phyloP scores from a whole-genome alignment of 1,140 invertebrate genomes.

The Acromyrmex heyeri region DNA sequence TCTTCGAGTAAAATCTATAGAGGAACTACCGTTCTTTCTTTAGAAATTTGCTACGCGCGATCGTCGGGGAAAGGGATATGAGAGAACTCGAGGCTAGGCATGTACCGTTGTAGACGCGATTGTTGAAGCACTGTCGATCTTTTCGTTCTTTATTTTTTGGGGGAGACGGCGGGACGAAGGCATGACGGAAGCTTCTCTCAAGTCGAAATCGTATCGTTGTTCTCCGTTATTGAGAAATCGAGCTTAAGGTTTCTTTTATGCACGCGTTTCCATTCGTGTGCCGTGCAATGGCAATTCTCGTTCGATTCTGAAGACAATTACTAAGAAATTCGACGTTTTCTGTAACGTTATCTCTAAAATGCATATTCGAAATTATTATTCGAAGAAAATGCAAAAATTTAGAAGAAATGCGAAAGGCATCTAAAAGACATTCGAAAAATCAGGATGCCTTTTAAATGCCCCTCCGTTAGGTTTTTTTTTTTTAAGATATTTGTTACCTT shows the following conservation, averaged over 20 bases:
- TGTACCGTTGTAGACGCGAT: slow-evolving; percentile 72
- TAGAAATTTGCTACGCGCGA: slow-evolving; percentile 42
- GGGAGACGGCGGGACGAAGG: slow-evolving; percentile 64
- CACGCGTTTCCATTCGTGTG: not conserved
- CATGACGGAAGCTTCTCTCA: slow-evolving; percentile 1
- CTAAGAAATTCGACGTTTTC: not conserved
- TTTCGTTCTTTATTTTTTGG: slow-evolving; percentile 50
- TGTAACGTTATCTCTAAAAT: slow-evolving; percentile 2
- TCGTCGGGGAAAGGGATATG: slow-evolving; percentile 38
- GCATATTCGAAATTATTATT: not conserved
- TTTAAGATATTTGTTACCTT: not conserved
- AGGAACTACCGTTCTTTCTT: not conserved
- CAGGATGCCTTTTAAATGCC: too few relatives aligned
- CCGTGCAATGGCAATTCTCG: slow-evolving; percentile 17
- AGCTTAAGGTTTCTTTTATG: slow-evolving; percentile 21
- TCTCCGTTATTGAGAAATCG: slow-evolving; percentile 38
- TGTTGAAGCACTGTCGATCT: slow-evolving; percentile 66
- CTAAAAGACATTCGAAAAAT: not conserved
- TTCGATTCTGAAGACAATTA: not conserved
- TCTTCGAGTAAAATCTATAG: slow-evolving; percentile 17
- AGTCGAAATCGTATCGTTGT: slow-evolving; percentile 28
- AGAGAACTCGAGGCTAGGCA: slow-evolving; percentile 63
- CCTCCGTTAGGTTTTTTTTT: not conserved
- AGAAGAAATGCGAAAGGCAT: not conserved
- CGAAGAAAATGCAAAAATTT: not conserved